Percentiles rank a stretch among this genome's conserved stretches.
phyloP scores from a whole-genome alignment of 2,888 invertebrate species.

The Parascotia fuliginaria region DNA sequence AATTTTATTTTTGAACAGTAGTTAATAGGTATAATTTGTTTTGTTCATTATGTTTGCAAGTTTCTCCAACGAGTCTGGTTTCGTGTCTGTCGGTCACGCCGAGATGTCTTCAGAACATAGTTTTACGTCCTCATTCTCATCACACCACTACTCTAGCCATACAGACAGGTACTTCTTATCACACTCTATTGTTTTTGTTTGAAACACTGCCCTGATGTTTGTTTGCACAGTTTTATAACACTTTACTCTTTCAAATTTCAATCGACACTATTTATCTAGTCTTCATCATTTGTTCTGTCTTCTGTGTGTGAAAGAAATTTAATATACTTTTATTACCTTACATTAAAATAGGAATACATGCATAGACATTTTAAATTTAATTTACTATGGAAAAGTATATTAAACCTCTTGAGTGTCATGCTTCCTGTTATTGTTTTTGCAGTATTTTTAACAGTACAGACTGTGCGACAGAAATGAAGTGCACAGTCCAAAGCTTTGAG shows the following conservation, averaged over 20 bases:
- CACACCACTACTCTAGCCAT: conserved; percentile 79
- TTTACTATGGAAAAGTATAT: conserved; percentile 32
- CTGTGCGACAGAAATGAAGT: conserved; percentile 79
- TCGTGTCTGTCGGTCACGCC: conserved; percentile 81
- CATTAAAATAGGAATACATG: neutral
- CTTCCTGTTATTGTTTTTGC: conserved; percentile 81
- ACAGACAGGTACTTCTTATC: conserved; percentile 69
- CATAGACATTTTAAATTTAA: neutral
- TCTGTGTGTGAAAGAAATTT: conserved; percentile 24
- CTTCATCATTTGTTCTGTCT: conserved; percentile 34
- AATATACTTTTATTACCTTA: conserved; percentile 31
- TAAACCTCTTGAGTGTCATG: conserved; percentile 54
- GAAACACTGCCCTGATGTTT: conserved; percentile 14
- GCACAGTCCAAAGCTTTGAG: conserved; percentile 81
- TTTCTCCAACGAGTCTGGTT: conserved; percentile 84
- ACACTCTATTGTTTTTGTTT: conserved; percentile 29
- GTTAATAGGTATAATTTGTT: neutral
- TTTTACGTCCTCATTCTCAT: conserved; percentile 76
- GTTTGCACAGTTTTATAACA: conserved; percentile 34
- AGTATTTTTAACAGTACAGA: conserved; percentile 85
- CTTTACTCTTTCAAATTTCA: conserved; percentile 18
- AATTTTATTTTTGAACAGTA: too few relatives aligned
- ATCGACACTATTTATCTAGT: conserved; percentile 17
- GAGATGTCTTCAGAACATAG: conserved; percentile 78
- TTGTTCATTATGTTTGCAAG: conserved; percentile 48